Evolutionary conservation across 2,797 vertebrate genomes (phyloP).

Genomic region (Rousettus madagascariensis): DNA sequence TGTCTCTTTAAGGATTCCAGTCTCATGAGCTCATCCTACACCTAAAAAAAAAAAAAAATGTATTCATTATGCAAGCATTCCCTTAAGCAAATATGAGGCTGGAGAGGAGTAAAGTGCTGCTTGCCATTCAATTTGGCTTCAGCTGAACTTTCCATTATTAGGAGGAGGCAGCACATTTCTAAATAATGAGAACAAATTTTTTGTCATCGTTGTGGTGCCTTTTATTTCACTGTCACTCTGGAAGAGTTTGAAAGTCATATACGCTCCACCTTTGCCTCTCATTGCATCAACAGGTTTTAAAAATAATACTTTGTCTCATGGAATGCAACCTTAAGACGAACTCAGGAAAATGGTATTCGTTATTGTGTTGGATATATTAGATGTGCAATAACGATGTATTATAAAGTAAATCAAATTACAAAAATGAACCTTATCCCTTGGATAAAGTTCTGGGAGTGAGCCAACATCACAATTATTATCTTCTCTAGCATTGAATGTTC

Average conservation of each 20-base stretch:
- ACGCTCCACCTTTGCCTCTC: conserved; percentile 35
- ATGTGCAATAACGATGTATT: conserved; percentile 61
- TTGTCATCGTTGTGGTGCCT: not conserved
- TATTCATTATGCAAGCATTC: conserved; percentile 56
- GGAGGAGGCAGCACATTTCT: not conserved
- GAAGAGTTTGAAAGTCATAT: conserved; percentile 48
- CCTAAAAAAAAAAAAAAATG: conserved; percentile 43
- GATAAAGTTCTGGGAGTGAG: conserved; percentile 27
- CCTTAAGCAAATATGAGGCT: conserved; percentile 13
- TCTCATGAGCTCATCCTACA: conserved; percentile 61
- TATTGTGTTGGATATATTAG: conserved; percentile 61
- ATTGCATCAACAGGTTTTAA: conserved; percentile 67
- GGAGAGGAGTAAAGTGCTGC: not conserved
- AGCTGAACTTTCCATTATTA: not conserved
- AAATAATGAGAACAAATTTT: conserved; percentile 37
- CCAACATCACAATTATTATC: conserved; percentile 74
- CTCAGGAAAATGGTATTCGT: conserved; percentile 52
- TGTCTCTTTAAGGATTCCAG: conserved; percentile 61
- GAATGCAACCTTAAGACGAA: conserved; percentile 64
- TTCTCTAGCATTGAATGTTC: conserved; percentile 57
- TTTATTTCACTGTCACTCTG: not conserved
- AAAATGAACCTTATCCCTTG: conserved; percentile 54
- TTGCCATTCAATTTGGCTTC: conserved; percentile 32
- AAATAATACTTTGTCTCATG: conserved; percentile 50
- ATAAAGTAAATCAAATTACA: conserved; percentile 70